Evolutionary conservation across 2,888 invertebrate genomes (phyloP), one percentile per base, ranked within the genome.

Genomic region (Phalera bucephala): DNA sequence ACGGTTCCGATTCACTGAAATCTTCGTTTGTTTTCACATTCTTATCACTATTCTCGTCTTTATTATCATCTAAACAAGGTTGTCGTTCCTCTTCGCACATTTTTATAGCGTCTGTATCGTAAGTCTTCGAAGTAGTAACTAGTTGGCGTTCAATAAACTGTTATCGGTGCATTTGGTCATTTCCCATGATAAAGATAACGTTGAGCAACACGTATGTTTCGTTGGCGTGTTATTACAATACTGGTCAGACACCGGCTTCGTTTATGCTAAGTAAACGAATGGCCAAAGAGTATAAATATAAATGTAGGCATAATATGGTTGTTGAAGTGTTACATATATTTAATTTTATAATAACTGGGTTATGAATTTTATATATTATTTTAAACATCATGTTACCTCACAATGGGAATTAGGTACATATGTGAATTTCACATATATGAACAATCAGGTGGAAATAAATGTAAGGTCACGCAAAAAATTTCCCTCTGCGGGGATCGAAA

Each of bases 1-100:
- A 29, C 5, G 36, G 38, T 29, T 53, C 40, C 29, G 22, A 15
- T 33, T 45, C 35, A 44, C 30, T 40, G 32, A 31, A 33, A 17
- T 37, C 37, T 22, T 43, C 26, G 9, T 21, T 27, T 37, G 52
- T 45, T 36, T 36, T 47, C 25, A 50, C 39, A 35, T 30, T 34
- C 10, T 12, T 30, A 36, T 25, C 28, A 41, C 38, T 17, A 48
- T 40, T 43, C 38, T 44, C 54, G 40, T 31, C 41, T 36, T 52
- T 56, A 55, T 41, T 44, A n/a, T 44, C 45, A 20, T 43, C 42
- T 20, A 62, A 31, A 48, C 59, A 61, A 28, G 59, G 60, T 44
- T 56, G 53, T 33, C 40, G 61, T 60, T 72, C 68, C 34, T 79
- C 80, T 30, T 76, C 79, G 45, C 63, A 71, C 85, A 86, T 85